Percentiles rank a stretch among this genome's conserved stretches.
Evolutionary conservation across 2,888 invertebrate genomes (phyloP).

Genomic region (Exephanes ischioxanthus): DNA sequence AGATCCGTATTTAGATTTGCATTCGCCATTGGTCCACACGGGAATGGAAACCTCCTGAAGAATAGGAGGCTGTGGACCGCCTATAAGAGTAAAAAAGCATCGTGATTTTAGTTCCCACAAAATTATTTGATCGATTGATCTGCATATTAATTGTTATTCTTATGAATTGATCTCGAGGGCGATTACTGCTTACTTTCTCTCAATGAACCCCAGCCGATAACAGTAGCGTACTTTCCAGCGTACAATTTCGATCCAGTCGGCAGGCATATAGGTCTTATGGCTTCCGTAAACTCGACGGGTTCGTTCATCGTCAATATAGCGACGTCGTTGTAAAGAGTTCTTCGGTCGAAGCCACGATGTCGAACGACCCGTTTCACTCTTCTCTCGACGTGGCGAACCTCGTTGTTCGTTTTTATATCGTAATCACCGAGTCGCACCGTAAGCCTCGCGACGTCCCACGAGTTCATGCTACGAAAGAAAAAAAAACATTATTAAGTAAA

Average conservation of each 20-base stretch:
- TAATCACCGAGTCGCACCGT: conserved; percentile 94
- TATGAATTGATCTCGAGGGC: not conserved
- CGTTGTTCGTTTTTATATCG: conserved; percentile 91
- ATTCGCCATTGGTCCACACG: conserved; percentile 93
- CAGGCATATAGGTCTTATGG: conserved; percentile 92
- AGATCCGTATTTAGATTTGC: conserved; percentile 92
- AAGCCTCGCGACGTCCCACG: conserved; percentile 94
- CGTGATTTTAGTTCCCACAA: not conserved
- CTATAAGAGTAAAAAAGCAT: conserved; percentile 84
- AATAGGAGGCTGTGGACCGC: conserved; percentile 93
- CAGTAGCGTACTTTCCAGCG: conserved; percentile 90
- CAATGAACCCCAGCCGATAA: conserved; percentile 95
- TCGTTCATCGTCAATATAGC: conserved; percentile 92
- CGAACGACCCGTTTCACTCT: conserved; percentile 94
- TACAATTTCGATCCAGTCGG: conserved; percentile 88
- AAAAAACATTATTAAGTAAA: conserved; percentile 14
- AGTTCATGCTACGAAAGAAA: conserved; percentile 90
- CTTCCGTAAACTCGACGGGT: conserved; percentile 90
- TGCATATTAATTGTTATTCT: not conserved
- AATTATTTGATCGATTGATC: not conserved
- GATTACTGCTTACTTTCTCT: conserved; percentile 89
- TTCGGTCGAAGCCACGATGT: conserved; percentile 93
- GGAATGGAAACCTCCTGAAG: conserved; percentile 94
- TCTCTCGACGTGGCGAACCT: conserved; percentile 92
- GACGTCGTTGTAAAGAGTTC: conserved; percentile 94